A percentile compares a stretch with the other conserved stretches of the same genome.
phyloP scores from a whole-genome alignment of 2,888 invertebrate genomes.

The Noctua janthina region DNA sequence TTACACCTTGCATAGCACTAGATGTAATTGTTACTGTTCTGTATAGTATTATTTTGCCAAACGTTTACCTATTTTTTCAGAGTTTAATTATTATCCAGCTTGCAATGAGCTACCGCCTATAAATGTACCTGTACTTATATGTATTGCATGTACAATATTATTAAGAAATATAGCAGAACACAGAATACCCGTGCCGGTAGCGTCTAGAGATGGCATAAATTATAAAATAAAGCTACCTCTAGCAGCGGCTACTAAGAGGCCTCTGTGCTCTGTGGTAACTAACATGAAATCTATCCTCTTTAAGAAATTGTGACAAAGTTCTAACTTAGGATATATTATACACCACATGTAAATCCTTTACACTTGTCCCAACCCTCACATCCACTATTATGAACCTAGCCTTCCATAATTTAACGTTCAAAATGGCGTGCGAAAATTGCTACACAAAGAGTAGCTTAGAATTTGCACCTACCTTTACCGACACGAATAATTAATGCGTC shows the following conservation, averaged over 20 bases:
- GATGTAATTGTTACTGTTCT: constrained; percentile 1
- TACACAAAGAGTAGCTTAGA: neutral
- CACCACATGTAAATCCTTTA: neutral
- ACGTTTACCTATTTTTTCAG: neutral
- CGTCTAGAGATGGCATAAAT: neutral
- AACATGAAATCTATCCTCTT: neutral
- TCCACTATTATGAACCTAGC: neutral
- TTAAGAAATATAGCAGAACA: neutral
- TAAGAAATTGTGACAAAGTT: neutral
- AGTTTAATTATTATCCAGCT: constrained; percentile 46
- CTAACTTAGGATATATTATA: neutral
- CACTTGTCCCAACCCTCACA: neutral
- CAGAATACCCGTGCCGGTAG: neutral
- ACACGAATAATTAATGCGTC: neutral
- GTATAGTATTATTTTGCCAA: constrained; percentile 19
- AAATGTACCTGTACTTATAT: neutral
- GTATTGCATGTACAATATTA: constrained; percentile 45
- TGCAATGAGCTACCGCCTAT: constrained; percentile 56
- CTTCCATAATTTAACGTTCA: neutral
- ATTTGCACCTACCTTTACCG: neutral
- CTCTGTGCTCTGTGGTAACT: neutral
- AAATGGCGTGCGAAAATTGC: neutral
- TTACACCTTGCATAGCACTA: neutral
- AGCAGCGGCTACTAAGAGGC: neutral
- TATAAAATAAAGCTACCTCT: neutral